Conservation (phyloP, 2,113 vertebrate genomes). For the Hucho hucho region DNA sequence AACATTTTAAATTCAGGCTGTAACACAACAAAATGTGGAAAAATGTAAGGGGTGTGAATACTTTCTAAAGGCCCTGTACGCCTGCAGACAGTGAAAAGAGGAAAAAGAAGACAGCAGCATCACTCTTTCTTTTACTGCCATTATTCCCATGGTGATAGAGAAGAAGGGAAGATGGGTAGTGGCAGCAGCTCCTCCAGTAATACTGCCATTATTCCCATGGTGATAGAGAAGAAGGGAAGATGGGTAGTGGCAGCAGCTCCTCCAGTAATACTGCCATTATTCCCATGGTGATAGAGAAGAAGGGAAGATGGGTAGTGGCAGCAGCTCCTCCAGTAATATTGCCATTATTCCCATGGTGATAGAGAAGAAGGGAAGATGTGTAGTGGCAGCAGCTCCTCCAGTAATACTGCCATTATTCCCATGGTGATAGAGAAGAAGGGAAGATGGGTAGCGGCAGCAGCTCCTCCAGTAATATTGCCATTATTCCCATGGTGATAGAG, state of each 20-base stretch:
- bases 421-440: conserved; percentile 19
- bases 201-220: conserved; percentile 25
- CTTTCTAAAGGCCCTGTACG: too few relatives aligned
- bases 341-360: conserved; percentile 19
- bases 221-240: conserved; percentile 21
- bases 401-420: conserved; percentile 16
- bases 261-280: conserved; percentile 1
- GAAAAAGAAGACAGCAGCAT: background rate
- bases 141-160: conserved; percentile 26
- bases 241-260: conserved; percentile 13
- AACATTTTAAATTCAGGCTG: too few relatives aligned
- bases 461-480: background rate
- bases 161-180: conserved; percentile 17
- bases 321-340: conserved; percentile 5
- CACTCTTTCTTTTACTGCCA: background rate
- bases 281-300: conserved; percentile 25
- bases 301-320: conserved; percentile 9
- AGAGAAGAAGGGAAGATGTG: conserved; percentile 18
- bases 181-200: conserved; percentile 8
- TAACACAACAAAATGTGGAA: too few relatives aligned
- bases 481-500: conserved; percentile 18
- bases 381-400: conserved; percentile 9
- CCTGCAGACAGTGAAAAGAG: background rate
- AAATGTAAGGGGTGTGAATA: too few relatives aligned
- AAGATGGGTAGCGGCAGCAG: conserved; percentile 14